Evolutionary conservation across 2,797 vertebrate genomes (phyloP).

Genomic region (Cossypha dichroa): DNA sequence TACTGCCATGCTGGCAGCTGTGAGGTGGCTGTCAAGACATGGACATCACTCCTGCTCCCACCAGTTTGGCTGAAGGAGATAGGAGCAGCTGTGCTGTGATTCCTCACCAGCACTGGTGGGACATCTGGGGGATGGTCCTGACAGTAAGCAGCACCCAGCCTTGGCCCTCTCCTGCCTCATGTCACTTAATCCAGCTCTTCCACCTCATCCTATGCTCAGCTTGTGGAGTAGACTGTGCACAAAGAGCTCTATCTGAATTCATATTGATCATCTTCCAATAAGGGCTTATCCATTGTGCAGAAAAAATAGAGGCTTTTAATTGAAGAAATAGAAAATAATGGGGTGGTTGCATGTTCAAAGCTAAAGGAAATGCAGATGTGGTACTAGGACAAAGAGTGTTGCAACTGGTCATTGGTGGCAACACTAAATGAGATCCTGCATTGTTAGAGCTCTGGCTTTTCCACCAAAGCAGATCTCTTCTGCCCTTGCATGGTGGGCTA

Average conservation of each 20-base stretch:
- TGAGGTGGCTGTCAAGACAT: background rate
- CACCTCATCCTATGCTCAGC: accelerated
- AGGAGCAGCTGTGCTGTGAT: background rate
- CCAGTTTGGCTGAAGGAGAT: background rate
- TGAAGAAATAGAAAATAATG: background rate
- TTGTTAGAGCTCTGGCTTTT: background rate
- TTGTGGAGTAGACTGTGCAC: background rate
- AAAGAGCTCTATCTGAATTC: background rate
- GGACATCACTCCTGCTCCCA: background rate
- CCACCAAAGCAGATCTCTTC: background rate
- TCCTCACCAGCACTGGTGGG: background rate
- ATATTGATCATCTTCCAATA: background rate
- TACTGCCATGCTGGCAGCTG: background rate
- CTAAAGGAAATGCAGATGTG: background rate
- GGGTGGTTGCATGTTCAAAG: background rate
- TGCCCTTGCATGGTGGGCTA: background rate
- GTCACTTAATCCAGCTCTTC: background rate
- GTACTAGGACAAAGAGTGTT: background rate
- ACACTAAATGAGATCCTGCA: background rate
- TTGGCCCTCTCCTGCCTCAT: background rate
- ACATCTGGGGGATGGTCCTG: background rate
- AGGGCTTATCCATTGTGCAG: background rate
- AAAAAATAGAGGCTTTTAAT: background rate
- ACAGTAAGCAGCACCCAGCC: background rate
- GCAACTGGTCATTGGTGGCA: background rate